These are phyloP conservation scores for Candidula unifasciata DNA, from an alignment of 2,888 invertebrate species.

Conservation along the genomic window DNA sequence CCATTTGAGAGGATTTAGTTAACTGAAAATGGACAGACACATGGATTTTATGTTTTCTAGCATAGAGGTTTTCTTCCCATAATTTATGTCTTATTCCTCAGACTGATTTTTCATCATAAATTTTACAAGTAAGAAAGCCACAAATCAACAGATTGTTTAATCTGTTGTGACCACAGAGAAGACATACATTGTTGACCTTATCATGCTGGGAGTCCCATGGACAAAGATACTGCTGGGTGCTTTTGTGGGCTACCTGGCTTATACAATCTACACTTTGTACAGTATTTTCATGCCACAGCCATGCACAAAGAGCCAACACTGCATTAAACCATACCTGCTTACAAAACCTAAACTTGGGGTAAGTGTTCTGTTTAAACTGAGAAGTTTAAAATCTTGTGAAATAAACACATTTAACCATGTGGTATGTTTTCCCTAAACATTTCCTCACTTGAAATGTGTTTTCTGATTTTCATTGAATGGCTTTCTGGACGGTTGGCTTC, in stretches of 20 bases:
- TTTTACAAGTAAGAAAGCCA: too few species aligned
- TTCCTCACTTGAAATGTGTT: neutral
- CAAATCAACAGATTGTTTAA: too few species aligned
- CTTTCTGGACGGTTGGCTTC: too few species aligned
- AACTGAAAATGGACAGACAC: too few species aligned
- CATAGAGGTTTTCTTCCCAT: too few species aligned
- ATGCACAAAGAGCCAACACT: conserved; percentile 64
- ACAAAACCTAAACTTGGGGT: conserved; percentile 75
- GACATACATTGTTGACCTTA: neutral
- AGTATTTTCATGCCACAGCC: conserved; percentile 78
- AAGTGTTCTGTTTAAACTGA: conserved; percentile 47
- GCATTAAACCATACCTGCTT: conserved; percentile 75
- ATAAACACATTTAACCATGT: neutral
- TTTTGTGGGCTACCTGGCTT: conserved; percentile 79
- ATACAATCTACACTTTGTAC: conserved; percentile 79
- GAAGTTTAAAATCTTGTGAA: neutral
- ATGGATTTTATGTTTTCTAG: too few species aligned
- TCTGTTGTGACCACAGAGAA: too few species aligned
- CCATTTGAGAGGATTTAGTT: too few species aligned
- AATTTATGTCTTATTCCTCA: too few species aligned
- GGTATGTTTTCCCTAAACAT: neutral
- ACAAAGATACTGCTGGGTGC: conserved; percentile 72
- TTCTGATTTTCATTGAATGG: neutral
- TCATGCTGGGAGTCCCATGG: conserved; percentile 13
- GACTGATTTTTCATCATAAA: too few species aligned